phyloP scores from a whole-genome alignment of 2,113 vertebrate genomes.

The Haliaeetus leucogaster region DNA sequence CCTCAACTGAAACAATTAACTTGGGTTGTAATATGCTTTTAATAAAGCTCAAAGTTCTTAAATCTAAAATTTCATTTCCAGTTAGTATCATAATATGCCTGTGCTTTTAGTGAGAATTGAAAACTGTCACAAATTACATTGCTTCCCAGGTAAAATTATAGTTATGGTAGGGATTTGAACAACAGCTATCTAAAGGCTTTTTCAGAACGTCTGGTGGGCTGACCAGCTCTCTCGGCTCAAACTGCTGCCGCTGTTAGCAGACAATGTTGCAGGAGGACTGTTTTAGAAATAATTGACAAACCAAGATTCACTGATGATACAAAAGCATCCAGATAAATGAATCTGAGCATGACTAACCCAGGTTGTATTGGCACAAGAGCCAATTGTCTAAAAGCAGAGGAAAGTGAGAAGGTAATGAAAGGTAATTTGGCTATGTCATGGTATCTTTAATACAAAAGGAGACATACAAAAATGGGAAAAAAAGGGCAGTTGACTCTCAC shows the following conservation, averaged over 20 bases:
- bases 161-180: not conserved
- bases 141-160: not conserved
- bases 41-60: not conserved
- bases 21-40: not conserved
- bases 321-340: not conserved
- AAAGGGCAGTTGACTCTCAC: not conserved
- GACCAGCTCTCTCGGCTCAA: not conserved
- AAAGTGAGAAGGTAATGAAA: not conserved
- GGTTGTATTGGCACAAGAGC: not conserved
- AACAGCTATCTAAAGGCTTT: not conserved
- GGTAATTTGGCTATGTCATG: not conserved
- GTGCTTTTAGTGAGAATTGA: not conserved
- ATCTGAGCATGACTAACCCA: not conserved
- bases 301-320: not conserved
- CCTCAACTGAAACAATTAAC: not conserved
- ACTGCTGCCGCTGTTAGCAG: not conserved
- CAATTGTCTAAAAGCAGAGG: not conserved
- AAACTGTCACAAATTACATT: not conserved
- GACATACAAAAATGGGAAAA: not conserved
- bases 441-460: not conserved
- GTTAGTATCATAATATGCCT: not conserved
- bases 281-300: not conserved
- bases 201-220: not conserved
- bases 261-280: not conserved
- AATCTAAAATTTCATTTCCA: not conserved